A percentile compares a stretch with the other conserved stretches of the same genome.
phyloP scores from a whole-genome alignment of 2,888 invertebrate species.

The Euphydryas editha region DNA sequence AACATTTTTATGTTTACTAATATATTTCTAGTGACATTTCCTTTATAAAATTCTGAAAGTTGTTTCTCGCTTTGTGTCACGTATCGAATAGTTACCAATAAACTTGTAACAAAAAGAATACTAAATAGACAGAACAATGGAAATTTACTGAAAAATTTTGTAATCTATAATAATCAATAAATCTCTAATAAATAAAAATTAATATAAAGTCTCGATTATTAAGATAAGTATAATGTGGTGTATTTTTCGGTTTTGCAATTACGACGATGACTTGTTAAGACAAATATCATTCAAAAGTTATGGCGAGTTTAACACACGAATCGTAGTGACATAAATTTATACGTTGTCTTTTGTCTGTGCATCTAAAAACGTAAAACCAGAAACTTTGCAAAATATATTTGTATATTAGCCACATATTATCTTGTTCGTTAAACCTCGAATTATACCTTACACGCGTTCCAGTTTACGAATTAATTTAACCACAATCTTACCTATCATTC shows the following conservation, averaged over 20 bases:
- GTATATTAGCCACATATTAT: no score
- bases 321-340: no score
- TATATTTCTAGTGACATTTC: conserved; percentile 4
- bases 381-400: no score
- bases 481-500: no score
- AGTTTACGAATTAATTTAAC: no score
- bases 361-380: no score
- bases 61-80: neutral
- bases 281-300: no score
- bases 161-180: conserved; percentile 19
- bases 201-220: neutral
- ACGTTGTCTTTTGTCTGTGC: no score
- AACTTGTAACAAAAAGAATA: conserved; percentile 15
- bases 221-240: neutral
- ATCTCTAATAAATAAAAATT: neutral
- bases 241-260: neutral
- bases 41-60: conserved; percentile 11
- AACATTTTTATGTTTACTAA: conserved; percentile 1
- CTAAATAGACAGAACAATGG: conserved; percentile 13
- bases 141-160: conserved; percentile 24
- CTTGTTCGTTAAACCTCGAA: no score
- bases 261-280: no score
- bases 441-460: no score
- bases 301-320: no score
- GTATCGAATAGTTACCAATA: conserved; percentile 12